Conservation (phyloP, 2,797 vertebrate species). For the Austrolebias charrua region DNA sequence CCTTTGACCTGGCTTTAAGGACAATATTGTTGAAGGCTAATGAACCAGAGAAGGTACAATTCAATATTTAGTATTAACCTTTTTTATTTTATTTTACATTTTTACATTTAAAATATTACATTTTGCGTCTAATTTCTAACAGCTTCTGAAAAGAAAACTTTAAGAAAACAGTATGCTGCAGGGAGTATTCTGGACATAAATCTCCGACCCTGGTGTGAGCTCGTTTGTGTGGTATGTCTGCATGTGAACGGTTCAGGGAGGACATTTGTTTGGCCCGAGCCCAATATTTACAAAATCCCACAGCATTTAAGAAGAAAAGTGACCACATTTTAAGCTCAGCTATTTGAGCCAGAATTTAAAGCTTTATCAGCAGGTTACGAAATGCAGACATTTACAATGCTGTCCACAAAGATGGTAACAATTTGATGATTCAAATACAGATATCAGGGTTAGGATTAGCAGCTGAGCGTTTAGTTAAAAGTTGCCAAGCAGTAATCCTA, state of each 20-base stretch:
- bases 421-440: slow-evolving; percentile 13
- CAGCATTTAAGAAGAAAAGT: slow-evolving; percentile 42
- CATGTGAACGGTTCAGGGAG: slow-evolving; percentile 40
- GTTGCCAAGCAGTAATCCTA: too few relatives aligned
- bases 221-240: slow-evolving; percentile 27
- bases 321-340: slow-evolving; percentile 17
- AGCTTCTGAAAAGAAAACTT: neutral
- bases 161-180: neutral
- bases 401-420: slow-evolving; percentile 13
- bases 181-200: slow-evolving; percentile 37
- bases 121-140: slow-evolving; percentile 24
- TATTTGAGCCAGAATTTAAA: slow-evolving; percentile 26
- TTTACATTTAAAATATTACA: too few relatives aligned
- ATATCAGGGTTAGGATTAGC: neutral
- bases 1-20: slow-evolving; percentile 28
- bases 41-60: neutral
- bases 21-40: slow-evolving; percentile 17
- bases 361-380: slow-evolving; percentile 31
- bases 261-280: slow-evolving; percentile 37
- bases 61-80: neutral
- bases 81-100: neutral
- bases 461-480: too few relatives aligned
- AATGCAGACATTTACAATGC: slow-evolving; percentile 24
- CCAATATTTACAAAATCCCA: slow-evolving; percentile 40
- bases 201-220: slow-evolving; percentile 12